Base-by-base conservation (phyloP, 2,797 vertebrate genomes). In the Chelonia mydas region DNA sequence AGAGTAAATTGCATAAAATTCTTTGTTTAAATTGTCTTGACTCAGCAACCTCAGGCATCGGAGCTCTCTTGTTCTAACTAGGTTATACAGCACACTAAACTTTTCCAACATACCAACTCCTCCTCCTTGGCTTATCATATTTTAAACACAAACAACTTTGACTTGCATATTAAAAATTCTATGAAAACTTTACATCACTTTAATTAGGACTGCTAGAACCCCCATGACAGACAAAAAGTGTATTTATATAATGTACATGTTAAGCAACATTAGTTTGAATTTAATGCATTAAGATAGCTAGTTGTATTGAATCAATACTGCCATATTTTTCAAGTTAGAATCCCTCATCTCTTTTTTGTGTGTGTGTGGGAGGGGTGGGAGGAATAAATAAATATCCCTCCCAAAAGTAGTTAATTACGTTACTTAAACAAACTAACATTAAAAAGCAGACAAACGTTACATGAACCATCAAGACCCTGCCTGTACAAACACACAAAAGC, bases 61-160 rank as follows among this genome's bases (percentile, higher is more conserved):
- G 21, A 89, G 87, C 54, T 90, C 92, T 7, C 84, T 94, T 87
- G 82, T 90, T 96, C 91, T 92, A 92, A 93, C 86, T 51, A 83
- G 89, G 91, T 49, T 55, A 76, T 27, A 45, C 68, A 76, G 11
- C 41, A 93, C 94, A 96, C 93, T 95, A 93, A 96, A 95, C 41
- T 74, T 23, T 41, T 23, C 68, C 23, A 11, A 68, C 78, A 53
- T 78, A 82, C 84, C 87, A 89, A 7, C 59, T 94, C 93, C 45
- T 79, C 33, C 23, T 11, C 82, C 91, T 55, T 33, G 76, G 7
- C 82, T 8, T 91, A 7, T 23, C 3, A 0, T 41, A n/a, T 61
- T 84, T 61, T 87, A 94, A 89, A 89, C 37, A 55, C 17, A 86
- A 49, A 96, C 49, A 11, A 54, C n/a, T 41, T 76, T 47, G 27